Evolutionary conservation across 2,797 vertebrate genomes (phyloP).

Genomic region (Falco naumanni): DNA sequence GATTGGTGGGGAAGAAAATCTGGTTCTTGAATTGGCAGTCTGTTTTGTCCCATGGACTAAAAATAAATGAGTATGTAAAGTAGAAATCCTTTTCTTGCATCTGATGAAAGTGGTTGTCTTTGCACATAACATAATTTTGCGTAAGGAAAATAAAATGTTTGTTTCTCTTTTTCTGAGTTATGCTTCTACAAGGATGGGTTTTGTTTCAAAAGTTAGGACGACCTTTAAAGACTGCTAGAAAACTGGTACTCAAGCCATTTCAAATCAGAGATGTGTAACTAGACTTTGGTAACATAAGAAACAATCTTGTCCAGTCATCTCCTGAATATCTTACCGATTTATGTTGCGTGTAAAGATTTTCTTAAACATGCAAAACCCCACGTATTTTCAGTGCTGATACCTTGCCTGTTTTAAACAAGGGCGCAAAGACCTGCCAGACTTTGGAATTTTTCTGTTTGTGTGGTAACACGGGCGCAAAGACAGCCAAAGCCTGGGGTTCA

Average conservation of each 20-base stretch:
- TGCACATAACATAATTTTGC: neutral
- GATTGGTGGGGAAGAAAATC: neutral
- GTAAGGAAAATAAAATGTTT: neutral
- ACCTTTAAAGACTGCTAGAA: neutral
- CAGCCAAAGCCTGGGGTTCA: neutral
- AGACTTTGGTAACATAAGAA: neutral
- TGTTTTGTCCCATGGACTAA: neutral
- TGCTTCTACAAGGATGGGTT: neutral
- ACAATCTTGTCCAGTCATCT: neutral
- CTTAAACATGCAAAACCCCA: neutral
- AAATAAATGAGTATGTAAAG: neutral
- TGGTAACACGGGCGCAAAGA: neutral
- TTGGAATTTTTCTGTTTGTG: neutral
- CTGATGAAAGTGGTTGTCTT: neutral
- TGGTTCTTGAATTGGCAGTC: neutral
- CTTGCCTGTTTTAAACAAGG: neutral
- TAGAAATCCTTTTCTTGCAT: neutral
- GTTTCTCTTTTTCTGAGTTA: neutral
- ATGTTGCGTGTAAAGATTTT: neutral
- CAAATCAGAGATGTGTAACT: neutral
- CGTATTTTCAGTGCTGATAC: neutral
- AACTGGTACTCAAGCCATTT: neutral
- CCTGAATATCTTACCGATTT: neutral
- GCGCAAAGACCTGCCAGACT: neutral
- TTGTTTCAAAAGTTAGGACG: neutral